phyloP scores from a whole-genome alignment of 2,797 vertebrate genomes.

The Diceros bicornis region DNA sequence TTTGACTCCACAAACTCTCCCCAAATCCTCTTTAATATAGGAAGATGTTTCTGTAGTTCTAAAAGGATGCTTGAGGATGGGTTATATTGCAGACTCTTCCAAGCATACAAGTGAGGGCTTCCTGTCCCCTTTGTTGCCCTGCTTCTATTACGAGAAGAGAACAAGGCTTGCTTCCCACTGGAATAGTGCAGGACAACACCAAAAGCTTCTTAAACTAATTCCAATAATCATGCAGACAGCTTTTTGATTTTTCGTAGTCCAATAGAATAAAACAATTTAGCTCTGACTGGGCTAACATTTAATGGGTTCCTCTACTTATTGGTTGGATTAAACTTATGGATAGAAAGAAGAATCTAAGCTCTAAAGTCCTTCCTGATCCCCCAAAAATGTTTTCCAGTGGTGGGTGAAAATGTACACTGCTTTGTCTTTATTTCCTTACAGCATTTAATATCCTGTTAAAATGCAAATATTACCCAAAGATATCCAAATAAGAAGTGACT shows the following conservation, averaged over 20 bases:
- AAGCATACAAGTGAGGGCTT: background rate
- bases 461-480: constrained; percentile 15
- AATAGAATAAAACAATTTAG: constrained; percentile 6
- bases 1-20: background rate
- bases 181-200: background rate
- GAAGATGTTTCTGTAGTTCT: background rate
- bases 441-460: background rate
- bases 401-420: background rate
- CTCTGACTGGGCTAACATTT: background rate
- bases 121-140: background rate
- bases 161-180: background rate
- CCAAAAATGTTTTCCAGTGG: background rate
- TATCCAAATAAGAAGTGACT: background rate
- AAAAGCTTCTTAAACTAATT: constrained; percentile 41
- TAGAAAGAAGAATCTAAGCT: constrained; percentile 8
- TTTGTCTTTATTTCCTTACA: constrained; percentile 38
- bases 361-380: background rate
- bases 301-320: background rate
- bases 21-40: background rate
- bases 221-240: background rate
- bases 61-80: background rate
- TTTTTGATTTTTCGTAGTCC: background rate
- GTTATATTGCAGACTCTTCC: background rate
- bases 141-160: background rate
- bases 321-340: background rate